Percentiles rank a stretch among this genome's conserved stretches.
Conservation (phyloP, 2,888 invertebrate genomes). For the Trichopoda pennipes region DNA sequence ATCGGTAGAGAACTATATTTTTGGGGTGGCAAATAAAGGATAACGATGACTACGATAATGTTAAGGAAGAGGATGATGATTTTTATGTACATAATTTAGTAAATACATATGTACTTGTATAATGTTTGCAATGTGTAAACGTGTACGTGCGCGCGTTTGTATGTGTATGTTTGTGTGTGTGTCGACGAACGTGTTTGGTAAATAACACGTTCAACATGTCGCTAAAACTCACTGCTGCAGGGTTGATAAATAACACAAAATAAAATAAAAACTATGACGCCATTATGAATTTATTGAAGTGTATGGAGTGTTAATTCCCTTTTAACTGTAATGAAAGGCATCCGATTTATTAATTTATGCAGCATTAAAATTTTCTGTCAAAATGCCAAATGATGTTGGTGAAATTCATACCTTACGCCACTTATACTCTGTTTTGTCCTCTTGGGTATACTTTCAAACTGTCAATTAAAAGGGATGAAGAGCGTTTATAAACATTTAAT, state of each 20-base stretch:
- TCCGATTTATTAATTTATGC: conserved; percentile 70
- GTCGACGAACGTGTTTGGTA: conserved; percentile 78
- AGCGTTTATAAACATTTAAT: conserved; percentile 22
- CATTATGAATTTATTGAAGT: conserved; percentile 69
- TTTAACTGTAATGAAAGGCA: conserved; percentile 68
- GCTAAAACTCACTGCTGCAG: conserved; percentile 71
- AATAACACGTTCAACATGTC: conserved; percentile 79
- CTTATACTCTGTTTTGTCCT: conserved; percentile 9
- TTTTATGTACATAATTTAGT: conserved; percentile 64
- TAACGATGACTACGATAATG: conserved; percentile 15
- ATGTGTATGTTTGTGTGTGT: conserved; percentile 69
- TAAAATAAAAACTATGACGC: conserved; percentile 67
- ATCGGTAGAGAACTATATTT: background rate
- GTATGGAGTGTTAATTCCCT: conserved; percentile 69
- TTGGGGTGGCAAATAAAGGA: conserved; percentile 47
- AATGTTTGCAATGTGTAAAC: conserved; percentile 29
- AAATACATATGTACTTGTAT: conserved; percentile 63
- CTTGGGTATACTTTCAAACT: conserved; percentile 49
- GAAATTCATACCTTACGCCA: conserved; percentile 40
- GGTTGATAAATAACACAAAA: conserved; percentile 52
- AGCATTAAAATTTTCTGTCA: conserved; percentile 67
- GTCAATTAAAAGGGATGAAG: conserved; percentile 66
- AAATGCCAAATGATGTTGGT: conserved; percentile 67
- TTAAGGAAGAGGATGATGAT: conserved; percentile 34
- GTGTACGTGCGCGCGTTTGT: conserved; percentile 15